Base-by-base conservation (phyloP, 2,797 vertebrate genomes). In the Acrocephalus scirpaceus region DNA sequence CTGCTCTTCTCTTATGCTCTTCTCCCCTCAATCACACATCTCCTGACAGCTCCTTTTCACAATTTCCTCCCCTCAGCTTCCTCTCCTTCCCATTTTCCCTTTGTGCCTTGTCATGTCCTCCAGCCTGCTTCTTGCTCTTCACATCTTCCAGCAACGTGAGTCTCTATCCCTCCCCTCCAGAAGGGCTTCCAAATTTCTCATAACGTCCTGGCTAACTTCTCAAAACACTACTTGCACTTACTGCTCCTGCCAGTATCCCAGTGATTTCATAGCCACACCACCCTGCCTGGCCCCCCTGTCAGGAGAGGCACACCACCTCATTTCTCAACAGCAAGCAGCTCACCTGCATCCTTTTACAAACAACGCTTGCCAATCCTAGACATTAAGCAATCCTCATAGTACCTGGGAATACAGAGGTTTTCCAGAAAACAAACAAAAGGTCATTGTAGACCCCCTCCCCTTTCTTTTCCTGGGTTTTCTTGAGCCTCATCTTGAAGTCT, bases 391-490 rank as follows among this genome's bases (percentile, higher is more conserved):
- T 80, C 22, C 40, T 64, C 21, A 40, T 3, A 69, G 64, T 48
- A 86, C 20, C 16, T n/a, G 38, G 32, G 62, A 16, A 19, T 45
- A 65, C 26, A 83, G 61, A 77, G 6, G 5, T 64, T 90, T 92
- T 86, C 86, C 79, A 82, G 64, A 60, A 92, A 83, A 78, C 50
- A 90, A 92, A 75, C 36, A 77, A 64, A 84, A 95, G 80, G 9
- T 11, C 34, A 48, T 22, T 65, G 50, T 54, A 51, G 40, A 79
- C 58, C 30, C 0, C 11, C 38, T 38, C 42, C 42, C 42, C 40
- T 42, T 44, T 14, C 51, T 17, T 10, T 16, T 6, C 22, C 5
- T 4, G 7, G 15, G 16, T 2, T 27, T 75, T 72, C 66, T 74
- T 48, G 13, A 88, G 14, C 19, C 15, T 86, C 64, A 42, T 60